Base-by-base conservation (phyloP, 2,113 vertebrate genomes). In the Oryzias javanicus region DNA sequence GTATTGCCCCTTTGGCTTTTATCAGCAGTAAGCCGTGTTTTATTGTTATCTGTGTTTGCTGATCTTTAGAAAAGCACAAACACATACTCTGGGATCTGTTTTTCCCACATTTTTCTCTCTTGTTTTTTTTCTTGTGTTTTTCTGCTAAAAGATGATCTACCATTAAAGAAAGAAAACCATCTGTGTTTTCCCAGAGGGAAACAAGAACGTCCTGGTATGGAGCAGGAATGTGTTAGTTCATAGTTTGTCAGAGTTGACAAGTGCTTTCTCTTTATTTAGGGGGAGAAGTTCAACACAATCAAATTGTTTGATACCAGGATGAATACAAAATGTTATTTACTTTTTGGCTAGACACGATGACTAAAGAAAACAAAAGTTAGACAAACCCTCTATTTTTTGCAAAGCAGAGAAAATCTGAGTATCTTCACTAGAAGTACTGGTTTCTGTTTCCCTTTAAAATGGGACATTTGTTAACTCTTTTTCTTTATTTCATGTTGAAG, bases 121-220 rank as follows among this genome's bases (percentile, higher is more conserved):
- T 16, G 2, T 12, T 42, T 18, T 42, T 55, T 60, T 19, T 64
- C 19, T 16, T 3, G 15, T 42, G 40, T 42, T 55, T 65, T 24
- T 64, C 17, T 20, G 19, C 57, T 47, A 24, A 50, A 55, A 64
- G 18, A 54, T 60, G 18, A 63, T 73, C 57, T 55, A 49, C 59
- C 76, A 69, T 60, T 12, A 22, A 42, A 64, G 48, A 80, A 77
- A 73, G 65, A 67, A 59, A 81, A 85, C 73, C 86, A 87, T 80
- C 70, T 87, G 84, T 79, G 77, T 74, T 69, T 17, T 60, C 53
- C 50, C 49, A 0, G 51, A 42, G 35, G 62, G 70, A 47, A 52
- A 35, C 35, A 1, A 49, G 22, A 58, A 25, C n/a, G 27, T 42
- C 1, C 49, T 27, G 12, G 20, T 46, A 48, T 19, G 24, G 46